Evolutionary conservation across 2,797 vertebrate genomes (phyloP).

Genomic region (Catostomus latipinnis): DNA sequence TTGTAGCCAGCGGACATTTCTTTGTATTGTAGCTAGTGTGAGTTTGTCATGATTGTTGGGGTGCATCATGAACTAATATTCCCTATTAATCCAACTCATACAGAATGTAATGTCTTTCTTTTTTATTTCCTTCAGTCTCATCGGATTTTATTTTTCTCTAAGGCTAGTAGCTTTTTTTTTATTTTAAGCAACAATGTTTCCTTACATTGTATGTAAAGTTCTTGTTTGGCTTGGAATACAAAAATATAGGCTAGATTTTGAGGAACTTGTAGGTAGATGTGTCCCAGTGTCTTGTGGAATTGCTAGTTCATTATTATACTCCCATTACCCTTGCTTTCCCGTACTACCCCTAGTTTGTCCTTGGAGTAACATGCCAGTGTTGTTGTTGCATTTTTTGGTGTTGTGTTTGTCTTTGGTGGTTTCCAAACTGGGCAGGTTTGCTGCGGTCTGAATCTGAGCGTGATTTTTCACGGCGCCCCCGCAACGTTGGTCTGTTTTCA

Average conservation of each 20-base stretch:
- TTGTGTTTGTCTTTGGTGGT: background rate
- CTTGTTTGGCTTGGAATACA: background rate
- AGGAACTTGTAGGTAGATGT: conserved; percentile 16
- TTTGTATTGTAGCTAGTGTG: conserved; percentile 3
- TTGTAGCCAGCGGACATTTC: too few species aligned
- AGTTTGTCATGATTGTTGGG: background rate
- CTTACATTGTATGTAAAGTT: conserved; percentile 31
- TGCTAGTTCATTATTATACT: conserved; percentile 28
- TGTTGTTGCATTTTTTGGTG: background rate
- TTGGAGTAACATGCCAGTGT: conserved; percentile 1
- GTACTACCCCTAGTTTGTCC: conserved; percentile 29
- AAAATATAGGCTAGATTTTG: background rate
- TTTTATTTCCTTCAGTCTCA: conserved; percentile 44
- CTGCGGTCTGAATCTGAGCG: too few species aligned
- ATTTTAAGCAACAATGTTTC: conserved; percentile 12
- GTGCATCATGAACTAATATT: conserved; percentile 17
- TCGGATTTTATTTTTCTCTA: conserved; percentile 44
- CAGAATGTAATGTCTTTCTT: conserved; percentile 4
- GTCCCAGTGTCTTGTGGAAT: conserved; percentile 38
- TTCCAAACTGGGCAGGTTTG: too few species aligned
- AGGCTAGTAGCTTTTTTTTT: conserved; percentile 16
- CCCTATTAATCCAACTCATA: conserved; percentile 26
- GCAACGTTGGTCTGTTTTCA: too few species aligned
- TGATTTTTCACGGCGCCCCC: too few species aligned
- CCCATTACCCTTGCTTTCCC: conserved; percentile 11